Evolutionary conservation across 2,888 invertebrate species (phyloP).

Genomic region (Caenorhabditis sulstoni): DNA sequence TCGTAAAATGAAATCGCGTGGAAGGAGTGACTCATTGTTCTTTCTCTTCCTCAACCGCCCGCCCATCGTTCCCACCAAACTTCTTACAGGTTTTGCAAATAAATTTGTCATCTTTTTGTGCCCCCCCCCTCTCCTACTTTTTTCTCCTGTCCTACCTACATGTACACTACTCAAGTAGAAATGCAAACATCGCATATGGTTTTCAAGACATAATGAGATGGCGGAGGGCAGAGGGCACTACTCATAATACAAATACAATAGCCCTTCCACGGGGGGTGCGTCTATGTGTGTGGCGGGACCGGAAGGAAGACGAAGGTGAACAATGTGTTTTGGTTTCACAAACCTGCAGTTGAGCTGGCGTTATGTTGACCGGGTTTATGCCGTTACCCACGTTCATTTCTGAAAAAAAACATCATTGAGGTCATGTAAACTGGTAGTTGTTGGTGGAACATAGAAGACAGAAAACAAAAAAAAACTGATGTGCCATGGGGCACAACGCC

Average conservation of each 20-base stretch:
- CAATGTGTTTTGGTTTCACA: slow-evolving; percentile 22
- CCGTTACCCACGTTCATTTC: slow-evolving; percentile 59
- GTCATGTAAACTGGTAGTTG: not conserved
- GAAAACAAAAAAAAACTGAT: too few relatives aligned
- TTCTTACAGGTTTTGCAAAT: slow-evolving; percentile 32
- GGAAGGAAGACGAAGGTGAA: not conserved
- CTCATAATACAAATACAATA: too few relatives aligned
- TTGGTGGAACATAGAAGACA: not conserved
- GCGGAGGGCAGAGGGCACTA: slow-evolving; percentile 2
- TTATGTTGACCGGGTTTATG: slow-evolving; percentile 24
- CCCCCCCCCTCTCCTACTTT: not conserved
- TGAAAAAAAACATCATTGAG: slow-evolving; percentile 20
- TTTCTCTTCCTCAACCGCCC: not conserved
- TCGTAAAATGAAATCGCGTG: too few relatives aligned
- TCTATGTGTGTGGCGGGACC: too few relatives aligned
- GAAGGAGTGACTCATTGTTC: slow-evolving; percentile 31
- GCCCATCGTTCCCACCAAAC: not conserved
- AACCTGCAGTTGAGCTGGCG: slow-evolving; percentile 50
- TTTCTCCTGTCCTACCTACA: slow-evolving; percentile 19
- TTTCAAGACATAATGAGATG: slow-evolving; percentile 44
- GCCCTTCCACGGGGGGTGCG: too few relatives aligned
- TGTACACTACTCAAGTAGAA: slow-evolving; percentile 42
- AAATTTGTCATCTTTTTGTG: slow-evolving; percentile 41
- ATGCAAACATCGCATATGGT: slow-evolving; percentile 46
- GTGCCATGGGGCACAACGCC: not conserved